phyloP scores from a whole-genome alignment of 2,797 vertebrate species.

The Buceros bicornis region DNA sequence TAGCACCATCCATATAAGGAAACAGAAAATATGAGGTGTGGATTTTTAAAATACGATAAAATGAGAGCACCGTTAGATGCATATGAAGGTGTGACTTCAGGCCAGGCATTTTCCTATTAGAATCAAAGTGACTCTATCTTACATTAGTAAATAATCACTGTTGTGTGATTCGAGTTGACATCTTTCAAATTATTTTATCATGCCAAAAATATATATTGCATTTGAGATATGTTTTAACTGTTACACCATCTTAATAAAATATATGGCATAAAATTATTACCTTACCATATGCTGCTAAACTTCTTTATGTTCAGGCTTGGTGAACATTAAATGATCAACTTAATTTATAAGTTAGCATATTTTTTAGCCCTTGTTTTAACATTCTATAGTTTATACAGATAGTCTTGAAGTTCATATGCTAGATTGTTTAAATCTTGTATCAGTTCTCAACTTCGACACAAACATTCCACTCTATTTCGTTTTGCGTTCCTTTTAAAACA shows the following conservation, averaged over 20 bases:
- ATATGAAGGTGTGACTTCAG: slow-evolving; percentile 81
- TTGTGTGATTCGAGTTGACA: slow-evolving; percentile 76
- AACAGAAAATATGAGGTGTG: slow-evolving; percentile 84
- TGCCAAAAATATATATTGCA: slow-evolving; percentile 65
- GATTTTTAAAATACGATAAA: slow-evolving; percentile 85
- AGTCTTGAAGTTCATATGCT: background rate
- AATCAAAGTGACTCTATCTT: slow-evolving; percentile 80
- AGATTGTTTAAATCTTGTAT: background rate
- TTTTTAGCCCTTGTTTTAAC: slow-evolving; percentile 10
- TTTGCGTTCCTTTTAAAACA: background rate
- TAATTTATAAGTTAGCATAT: slow-evolving; percentile 55
- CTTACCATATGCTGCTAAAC: slow-evolving; percentile 49
- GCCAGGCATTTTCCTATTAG: slow-evolving; percentile 83
- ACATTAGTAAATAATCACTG: slow-evolving; percentile 76
- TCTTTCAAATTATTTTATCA: slow-evolving; percentile 80
- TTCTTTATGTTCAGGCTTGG: slow-evolving; percentile 54
- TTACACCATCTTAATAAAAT: slow-evolving; percentile 68
- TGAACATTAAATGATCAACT: slow-evolving; percentile 28
- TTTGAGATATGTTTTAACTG: slow-evolving; percentile 76
- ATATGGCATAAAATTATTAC: slow-evolving; percentile 52
- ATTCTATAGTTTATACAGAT: slow-evolving; percentile 20
- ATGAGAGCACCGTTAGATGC: slow-evolving; percentile 81
- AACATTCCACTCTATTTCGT: background rate
- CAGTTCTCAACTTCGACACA: background rate
- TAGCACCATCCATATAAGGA: slow-evolving; percentile 89